phyloP scores from a whole-genome alignment of 2,888 invertebrate genomes.

The Rhogogaster chlorosoma region DNA sequence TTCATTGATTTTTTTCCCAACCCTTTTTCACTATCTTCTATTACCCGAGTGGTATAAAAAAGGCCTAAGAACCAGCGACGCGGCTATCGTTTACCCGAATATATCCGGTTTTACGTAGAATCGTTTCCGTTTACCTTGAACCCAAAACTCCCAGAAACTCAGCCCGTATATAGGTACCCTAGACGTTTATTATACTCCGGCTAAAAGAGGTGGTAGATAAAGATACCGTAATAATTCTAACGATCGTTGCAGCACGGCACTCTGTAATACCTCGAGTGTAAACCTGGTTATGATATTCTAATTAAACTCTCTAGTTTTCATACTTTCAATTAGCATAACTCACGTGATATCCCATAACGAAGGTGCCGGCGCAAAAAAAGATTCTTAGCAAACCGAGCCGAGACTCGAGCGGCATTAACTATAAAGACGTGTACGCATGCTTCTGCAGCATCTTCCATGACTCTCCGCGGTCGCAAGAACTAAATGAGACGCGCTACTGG shows the following conservation, averaged over 20 bases:
- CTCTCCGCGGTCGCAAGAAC: constrained; percentile 59
- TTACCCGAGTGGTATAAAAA: neutral
- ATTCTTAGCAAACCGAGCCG: constrained; percentile 20
- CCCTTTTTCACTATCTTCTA: neutral
- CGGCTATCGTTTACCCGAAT: neutral
- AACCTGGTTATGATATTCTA: constrained; percentile 62
- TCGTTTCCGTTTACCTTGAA: constrained; percentile 31
- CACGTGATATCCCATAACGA: constrained; percentile 66
- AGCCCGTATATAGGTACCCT: neutral
- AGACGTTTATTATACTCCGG: neutral
- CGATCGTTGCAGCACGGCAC: constrained; percentile 15
- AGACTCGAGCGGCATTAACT: neutral
- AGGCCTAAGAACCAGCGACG: neutral
- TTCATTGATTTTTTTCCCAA: neutral
- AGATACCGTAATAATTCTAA: constrained; percentile 4
- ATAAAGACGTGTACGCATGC: constrained; percentile 13
- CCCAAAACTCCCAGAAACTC: constrained; percentile 2
- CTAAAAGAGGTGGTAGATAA: constrained; percentile 5
- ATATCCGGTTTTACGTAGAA: constrained; percentile 36
- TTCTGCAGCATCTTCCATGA: neutral
- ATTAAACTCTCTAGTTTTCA: constrained; percentile 67
- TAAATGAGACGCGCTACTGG: constrained; percentile 63
- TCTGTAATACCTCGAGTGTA: constrained; percentile 13
- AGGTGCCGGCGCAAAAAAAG: constrained; percentile 64
- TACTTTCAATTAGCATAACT: constrained; percentile 74